These are phyloP conservation scores for Acanthacorydalis orientalis DNA, from an alignment of 2,888 invertebrate genomes.

Conservation along the genomic window DNA sequence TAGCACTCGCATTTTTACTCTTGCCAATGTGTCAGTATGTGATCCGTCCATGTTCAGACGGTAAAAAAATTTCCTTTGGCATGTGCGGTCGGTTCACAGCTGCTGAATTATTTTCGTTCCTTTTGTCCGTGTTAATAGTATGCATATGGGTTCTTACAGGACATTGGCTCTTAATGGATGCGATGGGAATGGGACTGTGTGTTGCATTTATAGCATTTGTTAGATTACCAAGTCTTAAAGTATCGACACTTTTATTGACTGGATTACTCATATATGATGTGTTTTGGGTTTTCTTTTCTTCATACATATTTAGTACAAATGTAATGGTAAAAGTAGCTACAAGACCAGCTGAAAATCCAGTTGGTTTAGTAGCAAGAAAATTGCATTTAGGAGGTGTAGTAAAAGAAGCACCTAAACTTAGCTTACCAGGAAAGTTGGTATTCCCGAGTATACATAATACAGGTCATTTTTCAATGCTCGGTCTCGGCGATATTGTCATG, in stretches of 20 bases:
- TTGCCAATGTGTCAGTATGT: slow-evolving; percentile 96
- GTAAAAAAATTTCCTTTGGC: slow-evolving; percentile 74
- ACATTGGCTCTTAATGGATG: slow-evolving; percentile 97
- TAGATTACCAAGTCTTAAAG: slow-evolving; percentile 86
- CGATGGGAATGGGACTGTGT: slow-evolving; percentile 96
- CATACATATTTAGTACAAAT: slow-evolving; percentile 95
- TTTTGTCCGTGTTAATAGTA: slow-evolving; percentile 81
- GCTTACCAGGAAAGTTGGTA: slow-evolving; percentile 90
- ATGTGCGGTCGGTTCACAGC: slow-evolving; percentile 88
- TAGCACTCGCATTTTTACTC: slow-evolving; percentile 88
- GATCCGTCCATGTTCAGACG: slow-evolving; percentile 67
- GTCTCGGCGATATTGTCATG: slow-evolving; percentile 81
- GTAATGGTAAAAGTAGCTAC: slow-evolving; percentile 93
- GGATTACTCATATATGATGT: slow-evolving; percentile 92
- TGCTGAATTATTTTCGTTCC: slow-evolving; percentile 85
- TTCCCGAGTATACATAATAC: slow-evolving; percentile 94
- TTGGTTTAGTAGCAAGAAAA: slow-evolving; percentile 84
- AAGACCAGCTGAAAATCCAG: slow-evolving; percentile 79
- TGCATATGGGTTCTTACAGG: slow-evolving; percentile 96
- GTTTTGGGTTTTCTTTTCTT: slow-evolving; percentile 98
- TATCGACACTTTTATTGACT: slow-evolving; percentile 83
- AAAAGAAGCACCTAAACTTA: slow-evolving; percentile 86
- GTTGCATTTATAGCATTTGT: slow-evolving; percentile 97
- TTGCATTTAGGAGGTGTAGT: slow-evolving; percentile 81
- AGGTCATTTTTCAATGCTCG: slow-evolving; percentile 95